Conservation (phyloP, 2,888 invertebrate genomes). For the Proisotoma minuta region DNA sequence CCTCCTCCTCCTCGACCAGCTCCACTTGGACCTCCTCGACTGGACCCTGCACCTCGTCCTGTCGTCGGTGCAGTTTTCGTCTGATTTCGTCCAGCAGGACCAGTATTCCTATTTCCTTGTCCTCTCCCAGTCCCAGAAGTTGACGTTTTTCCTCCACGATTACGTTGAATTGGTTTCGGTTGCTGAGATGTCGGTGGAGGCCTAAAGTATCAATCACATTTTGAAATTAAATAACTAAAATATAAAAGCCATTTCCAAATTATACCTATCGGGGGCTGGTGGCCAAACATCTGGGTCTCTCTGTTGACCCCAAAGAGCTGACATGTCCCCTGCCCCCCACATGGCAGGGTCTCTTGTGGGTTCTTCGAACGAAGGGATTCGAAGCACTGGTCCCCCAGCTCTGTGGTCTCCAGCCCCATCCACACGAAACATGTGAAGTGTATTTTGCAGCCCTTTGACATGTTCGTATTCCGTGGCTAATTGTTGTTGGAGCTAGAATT, state of each 20-base stretch:
- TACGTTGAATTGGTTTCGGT: constrained; percentile 31
- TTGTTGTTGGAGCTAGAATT: constrained; percentile 73
- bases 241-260: neutral
- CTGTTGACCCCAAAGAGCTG: constrained; percentile 51
- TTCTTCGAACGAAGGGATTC: constrained; percentile 56
- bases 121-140: neutral
- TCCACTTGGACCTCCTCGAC: constrained; percentile 19
- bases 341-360: constrained; percentile 69
- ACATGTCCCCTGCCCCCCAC: constrained; percentile 66
- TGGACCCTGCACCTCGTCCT: constrained; percentile 2
- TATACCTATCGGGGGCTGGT: constrained; percentile 58
- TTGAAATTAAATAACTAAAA: neutral
- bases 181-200: constrained; percentile 13
- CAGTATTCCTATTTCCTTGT: constrained; percentile 2
- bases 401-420: constrained; percentile 56
- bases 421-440: constrained; percentile 69
- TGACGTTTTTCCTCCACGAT: constrained; percentile 14
- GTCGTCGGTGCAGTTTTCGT: constrained; percentile 19
- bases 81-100: constrained; percentile 21
- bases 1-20: constrained; percentile 12
- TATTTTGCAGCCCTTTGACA: constrained; percentile 74
- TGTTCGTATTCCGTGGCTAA: constrained; percentile 84
- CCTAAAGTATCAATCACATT: constrained; percentile 9
- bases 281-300: constrained; percentile 60
- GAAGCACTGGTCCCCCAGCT: constrained; percentile 43